These are phyloP conservation scores for Poliocrania exsul DNA, from an alignment of 2,797 vertebrate genomes.

Conservation along the genomic window DNA sequence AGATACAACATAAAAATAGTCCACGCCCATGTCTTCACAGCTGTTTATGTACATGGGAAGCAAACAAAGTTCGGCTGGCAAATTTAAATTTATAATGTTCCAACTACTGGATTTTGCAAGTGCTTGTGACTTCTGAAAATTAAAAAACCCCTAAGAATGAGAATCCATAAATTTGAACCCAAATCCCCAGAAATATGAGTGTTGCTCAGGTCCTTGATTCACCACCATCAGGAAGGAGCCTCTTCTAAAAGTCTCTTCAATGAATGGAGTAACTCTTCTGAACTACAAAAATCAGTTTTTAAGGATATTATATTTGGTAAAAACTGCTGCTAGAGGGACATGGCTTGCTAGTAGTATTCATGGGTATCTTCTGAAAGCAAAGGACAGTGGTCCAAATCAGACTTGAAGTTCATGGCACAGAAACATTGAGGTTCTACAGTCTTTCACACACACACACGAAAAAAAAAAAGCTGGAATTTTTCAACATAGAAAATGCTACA, in stretches of 20 bases:
- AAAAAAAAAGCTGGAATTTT: background rate
- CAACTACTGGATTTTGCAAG: background rate
- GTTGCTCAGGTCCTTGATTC: background rate
- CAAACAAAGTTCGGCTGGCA: background rate
- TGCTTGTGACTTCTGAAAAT: background rate
- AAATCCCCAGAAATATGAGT: background rate
- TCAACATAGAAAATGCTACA: background rate
- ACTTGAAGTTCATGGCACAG: background rate
- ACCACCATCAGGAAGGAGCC: background rate
- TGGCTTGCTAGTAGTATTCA: background rate
- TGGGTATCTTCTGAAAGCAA: background rate
- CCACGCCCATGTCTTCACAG: background rate
- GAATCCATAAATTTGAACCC: background rate
- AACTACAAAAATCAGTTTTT: background rate
- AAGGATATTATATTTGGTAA: background rate
- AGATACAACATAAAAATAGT: background rate
- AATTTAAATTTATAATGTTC: background rate
- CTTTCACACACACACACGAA: background rate
- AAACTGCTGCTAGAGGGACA: background rate
- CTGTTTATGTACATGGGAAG: fast-evolving
- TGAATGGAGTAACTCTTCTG: background rate
- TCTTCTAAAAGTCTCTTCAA: background rate
- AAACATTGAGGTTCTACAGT: background rate
- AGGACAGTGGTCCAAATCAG: background rate
- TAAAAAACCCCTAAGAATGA: fast-evolving